Evolutionary conservation across 2,113 vertebrate genomes (phyloP).

Genomic region (Otis tarda): DNA sequence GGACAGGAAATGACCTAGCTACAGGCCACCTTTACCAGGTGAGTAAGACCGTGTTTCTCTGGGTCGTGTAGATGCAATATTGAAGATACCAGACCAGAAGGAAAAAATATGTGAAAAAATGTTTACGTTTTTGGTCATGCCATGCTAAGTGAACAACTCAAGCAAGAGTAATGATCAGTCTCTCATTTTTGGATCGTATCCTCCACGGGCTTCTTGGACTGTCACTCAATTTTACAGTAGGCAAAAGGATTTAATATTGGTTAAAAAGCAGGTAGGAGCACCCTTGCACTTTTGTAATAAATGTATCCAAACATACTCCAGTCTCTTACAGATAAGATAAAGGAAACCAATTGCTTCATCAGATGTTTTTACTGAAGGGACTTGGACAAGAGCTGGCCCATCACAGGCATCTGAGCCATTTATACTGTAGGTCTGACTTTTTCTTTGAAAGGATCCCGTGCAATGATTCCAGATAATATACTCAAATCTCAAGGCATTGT

Average conservation of each 20-base stretch:
- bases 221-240: neutral
- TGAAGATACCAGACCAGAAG: neutral
- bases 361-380: neutral
- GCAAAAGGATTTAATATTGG: neutral
- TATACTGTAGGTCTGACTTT: neutral
- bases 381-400: neutral
- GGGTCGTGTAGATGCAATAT: rapidly evolving
- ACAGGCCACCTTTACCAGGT: neutral
- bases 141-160: neutral
- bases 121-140: neutral
- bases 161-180: neutral
- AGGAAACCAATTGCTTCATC: neutral
- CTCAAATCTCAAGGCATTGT: neutral
- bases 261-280: neutral
- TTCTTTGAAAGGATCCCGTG: neutral
- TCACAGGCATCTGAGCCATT: neutral
- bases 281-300: neutral
- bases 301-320: neutral
- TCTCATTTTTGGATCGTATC: neutral
- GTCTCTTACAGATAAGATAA: neutral
- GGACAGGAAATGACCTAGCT: neutral
- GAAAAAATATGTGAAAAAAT: neutral
- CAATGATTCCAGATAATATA: neutral
- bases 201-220: neutral
- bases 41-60: neutral